phyloP scores from a whole-genome alignment of 1,140 invertebrate species.

The Pemphigus obesinymphae region DNA sequence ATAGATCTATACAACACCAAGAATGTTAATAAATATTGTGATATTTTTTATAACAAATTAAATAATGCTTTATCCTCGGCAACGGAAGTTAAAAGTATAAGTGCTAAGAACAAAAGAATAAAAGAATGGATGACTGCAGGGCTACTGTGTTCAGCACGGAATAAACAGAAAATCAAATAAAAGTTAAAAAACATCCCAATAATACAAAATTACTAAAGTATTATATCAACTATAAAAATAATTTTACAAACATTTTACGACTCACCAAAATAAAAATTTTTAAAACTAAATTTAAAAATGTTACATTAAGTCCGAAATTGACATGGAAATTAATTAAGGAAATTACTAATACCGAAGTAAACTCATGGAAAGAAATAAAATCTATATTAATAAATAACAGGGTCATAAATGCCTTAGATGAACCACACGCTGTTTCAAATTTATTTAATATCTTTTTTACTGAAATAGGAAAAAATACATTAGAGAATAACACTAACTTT shows the following conservation, averaged over 20 bases:
- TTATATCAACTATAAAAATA: not conserved
- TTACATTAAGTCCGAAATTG: too few species aligned
- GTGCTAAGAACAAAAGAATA: not conserved
- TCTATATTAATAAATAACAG: too few species aligned
- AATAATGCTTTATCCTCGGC: too few species aligned
- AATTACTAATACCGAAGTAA: too few species aligned
- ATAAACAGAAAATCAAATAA: not conserved
- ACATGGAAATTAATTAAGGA: too few species aligned
- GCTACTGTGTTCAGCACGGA: not conserved
- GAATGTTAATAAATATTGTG: too few species aligned
- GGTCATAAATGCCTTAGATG: not conserved
- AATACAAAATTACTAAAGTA: not conserved
- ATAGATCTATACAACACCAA: too few species aligned
- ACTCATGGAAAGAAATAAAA: too few species aligned
- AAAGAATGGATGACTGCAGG: not conserved
- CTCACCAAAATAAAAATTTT: not conserved
- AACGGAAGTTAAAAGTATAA: too few species aligned
- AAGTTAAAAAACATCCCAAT: not conserved
- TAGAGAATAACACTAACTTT: not conserved
- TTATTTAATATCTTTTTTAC: not conserved
- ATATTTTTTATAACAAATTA: too few species aligned
- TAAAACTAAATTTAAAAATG: too few species aligned
- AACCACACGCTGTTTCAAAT: not conserved
- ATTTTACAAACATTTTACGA: not conserved
- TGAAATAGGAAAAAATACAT: not conserved